A percentile compares a stretch with the other conserved stretches of the same genome.
phyloP scores from a whole-genome alignment of 2,113 vertebrate species.

The Ranitomeya variabilis region DNA sequence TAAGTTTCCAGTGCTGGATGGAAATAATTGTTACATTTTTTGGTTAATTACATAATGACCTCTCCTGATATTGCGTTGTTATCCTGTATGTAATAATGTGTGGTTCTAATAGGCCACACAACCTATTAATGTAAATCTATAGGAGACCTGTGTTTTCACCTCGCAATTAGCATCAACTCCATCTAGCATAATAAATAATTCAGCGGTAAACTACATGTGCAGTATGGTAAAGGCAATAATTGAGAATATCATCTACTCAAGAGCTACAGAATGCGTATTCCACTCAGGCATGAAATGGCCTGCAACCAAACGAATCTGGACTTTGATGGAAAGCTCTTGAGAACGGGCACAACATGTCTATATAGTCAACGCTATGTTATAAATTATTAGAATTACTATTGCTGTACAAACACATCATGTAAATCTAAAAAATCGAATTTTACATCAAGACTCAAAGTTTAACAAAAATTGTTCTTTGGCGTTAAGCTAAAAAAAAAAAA shows the following conservation, averaged over 20 bases:
- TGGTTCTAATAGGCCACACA: neutral
- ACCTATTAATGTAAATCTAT: conserved; percentile 20
- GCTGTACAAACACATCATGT: neutral
- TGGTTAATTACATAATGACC: neutral
- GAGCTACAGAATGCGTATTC: neutral
- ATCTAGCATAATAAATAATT: conserved; percentile 51
- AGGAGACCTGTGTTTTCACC: conserved; percentile 17
- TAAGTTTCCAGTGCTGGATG: too few relatives aligned
- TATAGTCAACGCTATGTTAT: conserved; percentile 1
- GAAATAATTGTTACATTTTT: too few relatives aligned
- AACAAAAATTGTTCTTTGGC: too few relatives aligned
- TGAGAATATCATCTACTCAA: conserved; percentile 28
- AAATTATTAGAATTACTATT: neutral
- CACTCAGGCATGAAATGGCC: conserved; percentile 11
- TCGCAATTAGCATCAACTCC: conserved; percentile 45
- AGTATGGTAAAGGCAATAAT: conserved; percentile 39
- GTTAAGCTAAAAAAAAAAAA: too few relatives aligned
- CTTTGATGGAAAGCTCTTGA: neutral
- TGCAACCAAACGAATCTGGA: neutral
- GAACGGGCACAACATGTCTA: neutral
- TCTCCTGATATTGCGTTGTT: neutral
- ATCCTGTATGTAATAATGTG: neutral
- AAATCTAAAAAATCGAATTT: neutral
- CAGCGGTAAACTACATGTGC: conserved; percentile 30
- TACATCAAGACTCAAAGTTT: too few relatives aligned